phyloP scores from a whole-genome alignment of 2,113 vertebrate genomes.

The Calypte anna region DNA sequence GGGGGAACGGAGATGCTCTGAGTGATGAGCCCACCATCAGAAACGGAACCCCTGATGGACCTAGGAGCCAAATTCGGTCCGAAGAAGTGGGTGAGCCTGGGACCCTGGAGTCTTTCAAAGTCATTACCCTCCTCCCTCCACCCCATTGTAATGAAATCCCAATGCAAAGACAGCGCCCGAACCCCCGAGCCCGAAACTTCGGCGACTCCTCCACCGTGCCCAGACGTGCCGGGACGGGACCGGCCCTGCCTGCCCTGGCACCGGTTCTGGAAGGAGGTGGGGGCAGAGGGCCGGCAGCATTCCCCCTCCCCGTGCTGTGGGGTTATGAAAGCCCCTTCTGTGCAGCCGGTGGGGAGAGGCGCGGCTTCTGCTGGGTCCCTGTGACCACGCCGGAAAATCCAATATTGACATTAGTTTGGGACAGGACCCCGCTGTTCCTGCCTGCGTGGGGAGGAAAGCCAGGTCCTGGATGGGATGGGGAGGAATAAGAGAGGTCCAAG shows the following conservation, averaged over 20 bases:
- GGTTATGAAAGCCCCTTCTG: conserved; percentile 67
- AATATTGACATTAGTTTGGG: conserved; percentile 57
- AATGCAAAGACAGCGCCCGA: background rate
- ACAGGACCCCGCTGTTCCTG: conserved; percentile 60
- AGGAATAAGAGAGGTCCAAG: fast-evolving
- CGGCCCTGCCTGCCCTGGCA: background rate
- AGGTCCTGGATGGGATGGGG: background rate
- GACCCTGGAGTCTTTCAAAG: background rate
- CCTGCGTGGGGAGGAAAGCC: background rate
- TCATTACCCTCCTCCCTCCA: background rate
- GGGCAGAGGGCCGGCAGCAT: background rate
- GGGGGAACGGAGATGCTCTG: background rate
- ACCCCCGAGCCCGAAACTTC: background rate
- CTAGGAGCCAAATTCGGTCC: background rate
- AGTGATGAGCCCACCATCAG: fast-evolving
- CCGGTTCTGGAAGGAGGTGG: fast-evolving
- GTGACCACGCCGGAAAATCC: conserved; percentile 56
- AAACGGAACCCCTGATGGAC: background rate
- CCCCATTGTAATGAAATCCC: background rate
- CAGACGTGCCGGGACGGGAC: background rate
- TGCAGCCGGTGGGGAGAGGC: background rate
- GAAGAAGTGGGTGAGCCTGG: background rate
- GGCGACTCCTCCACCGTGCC: background rate
- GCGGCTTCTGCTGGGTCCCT: conserved; percentile 6
- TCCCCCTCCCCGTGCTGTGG: fast-evolving